Conservation (phyloP, 92 coral and sea anemone species). For the Heliopora coerulea region DNA sequence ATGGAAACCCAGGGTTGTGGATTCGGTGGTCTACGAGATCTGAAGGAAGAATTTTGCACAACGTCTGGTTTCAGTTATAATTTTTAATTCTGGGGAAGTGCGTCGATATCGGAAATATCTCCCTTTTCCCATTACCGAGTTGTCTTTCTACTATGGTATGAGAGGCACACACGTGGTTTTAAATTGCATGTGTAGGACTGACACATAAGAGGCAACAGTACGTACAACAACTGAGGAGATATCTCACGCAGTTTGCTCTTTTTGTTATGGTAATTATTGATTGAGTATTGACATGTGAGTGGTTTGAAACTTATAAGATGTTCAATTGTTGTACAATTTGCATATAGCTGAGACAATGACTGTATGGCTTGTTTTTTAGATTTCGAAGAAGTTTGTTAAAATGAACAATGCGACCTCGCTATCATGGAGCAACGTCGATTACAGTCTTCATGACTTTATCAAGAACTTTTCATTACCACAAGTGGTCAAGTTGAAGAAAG, state of each 20-base stretch:
- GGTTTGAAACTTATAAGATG: conserved; percentile 23
- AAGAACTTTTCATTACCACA: conserved; percentile 20
- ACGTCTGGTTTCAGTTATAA: too few species aligned
- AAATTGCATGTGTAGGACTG: too few species aligned
- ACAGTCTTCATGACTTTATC: conserved; percentile 13
- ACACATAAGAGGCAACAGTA: too few species aligned
- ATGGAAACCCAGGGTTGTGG: too few species aligned
- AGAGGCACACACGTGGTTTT: too few species aligned
- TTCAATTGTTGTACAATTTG: background rate
- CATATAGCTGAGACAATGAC: conserved; percentile 2
- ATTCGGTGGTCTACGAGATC: too few species aligned
- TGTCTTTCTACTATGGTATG: too few species aligned
- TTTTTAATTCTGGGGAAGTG: too few species aligned
- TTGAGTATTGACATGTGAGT: conserved; percentile 3
- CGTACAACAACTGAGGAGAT: too few species aligned
- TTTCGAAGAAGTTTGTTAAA: conserved; percentile 7
- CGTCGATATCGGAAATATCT: too few species aligned
- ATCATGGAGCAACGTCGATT: conserved; percentile 36
- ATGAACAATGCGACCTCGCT: background rate
- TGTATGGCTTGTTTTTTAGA: conserved; percentile 5
- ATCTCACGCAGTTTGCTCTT: background rate
- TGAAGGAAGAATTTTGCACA: too few species aligned
- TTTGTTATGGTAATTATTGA: conserved; percentile 30
- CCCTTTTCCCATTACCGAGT: too few species aligned
- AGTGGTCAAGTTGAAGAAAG: conserved; percentile 28